phyloP scores from a whole-genome alignment of 2,113 vertebrate genomes.

The Colistium nudipinnis region DNA sequence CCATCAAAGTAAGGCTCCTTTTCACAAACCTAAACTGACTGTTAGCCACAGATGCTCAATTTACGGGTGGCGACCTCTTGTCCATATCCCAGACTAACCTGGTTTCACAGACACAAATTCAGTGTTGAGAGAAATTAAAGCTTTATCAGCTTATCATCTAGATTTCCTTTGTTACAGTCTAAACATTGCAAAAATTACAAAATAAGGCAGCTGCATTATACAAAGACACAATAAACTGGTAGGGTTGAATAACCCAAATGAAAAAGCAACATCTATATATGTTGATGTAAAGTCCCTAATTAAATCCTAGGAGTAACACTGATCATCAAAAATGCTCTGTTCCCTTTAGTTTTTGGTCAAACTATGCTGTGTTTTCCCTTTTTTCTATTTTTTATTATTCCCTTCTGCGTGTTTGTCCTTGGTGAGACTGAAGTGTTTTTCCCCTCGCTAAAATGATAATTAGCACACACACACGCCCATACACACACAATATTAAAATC shows the following conservation, averaged over 20 bases:
- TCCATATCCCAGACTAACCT: not conserved
- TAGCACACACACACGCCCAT: conserved; percentile 23
- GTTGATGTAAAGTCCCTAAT: conserved; percentile 16
- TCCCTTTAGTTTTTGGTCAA: conserved; percentile 39
- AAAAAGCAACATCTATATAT: conserved; percentile 36
- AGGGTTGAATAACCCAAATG: conserved; percentile 7
- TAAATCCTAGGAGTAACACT: conserved; percentile 24
- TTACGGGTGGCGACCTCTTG: conserved; percentile 14
- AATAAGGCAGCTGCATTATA: conserved; percentile 48
- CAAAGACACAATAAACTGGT: conserved; percentile 19
- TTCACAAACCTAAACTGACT: not conserved
- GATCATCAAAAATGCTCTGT: conserved; percentile 26
- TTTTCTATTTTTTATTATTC: conserved; percentile 3
- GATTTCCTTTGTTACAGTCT: conserved; percentile 23
- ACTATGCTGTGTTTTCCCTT: conserved; percentile 39
- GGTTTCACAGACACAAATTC: conserved; percentile 38
- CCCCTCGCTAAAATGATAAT: conserved; percentile 71
- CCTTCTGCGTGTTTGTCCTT: conserved; percentile 46
- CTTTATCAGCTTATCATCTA: conserved; percentile 29
- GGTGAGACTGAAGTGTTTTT: conserved; percentile 44
- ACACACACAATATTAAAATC: conserved; percentile 70
- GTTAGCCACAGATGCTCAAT: not conserved
- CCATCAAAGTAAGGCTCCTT: not conserved
- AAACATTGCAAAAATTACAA: conserved; percentile 43
- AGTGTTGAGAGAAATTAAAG: conserved; percentile 30